Conservation (phyloP, 2,888 invertebrate genomes). For the Eutolmus rufibarbis region DNA sequence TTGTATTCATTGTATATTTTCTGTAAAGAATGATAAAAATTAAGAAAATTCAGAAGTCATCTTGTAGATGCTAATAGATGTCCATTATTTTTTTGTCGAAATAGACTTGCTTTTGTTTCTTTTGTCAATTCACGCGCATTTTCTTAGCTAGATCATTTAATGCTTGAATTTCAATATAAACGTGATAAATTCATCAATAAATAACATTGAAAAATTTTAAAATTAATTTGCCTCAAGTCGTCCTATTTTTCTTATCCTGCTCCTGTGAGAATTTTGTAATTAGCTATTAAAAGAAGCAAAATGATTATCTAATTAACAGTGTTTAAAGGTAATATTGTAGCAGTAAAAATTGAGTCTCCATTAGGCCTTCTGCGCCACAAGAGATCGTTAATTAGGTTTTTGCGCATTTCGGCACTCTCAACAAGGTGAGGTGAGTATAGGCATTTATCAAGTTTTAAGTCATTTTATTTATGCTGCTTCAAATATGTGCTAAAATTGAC, state of each 20-base stretch:
- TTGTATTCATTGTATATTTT: not conserved
- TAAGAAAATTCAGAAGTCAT: not conserved
- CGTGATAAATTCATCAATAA: not conserved
- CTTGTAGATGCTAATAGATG: not conserved
- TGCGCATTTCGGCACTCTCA: not conserved
- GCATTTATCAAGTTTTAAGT: not conserved
- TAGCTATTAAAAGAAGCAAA: not conserved
- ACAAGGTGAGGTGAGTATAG: not conserved
- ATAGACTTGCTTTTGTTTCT: not conserved
- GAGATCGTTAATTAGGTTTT: not conserved
- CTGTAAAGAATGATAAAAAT: not conserved
- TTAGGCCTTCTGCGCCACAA: not conserved
- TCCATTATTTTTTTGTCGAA: not conserved
- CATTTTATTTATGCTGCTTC: not conserved
- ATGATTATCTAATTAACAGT: not conserved
- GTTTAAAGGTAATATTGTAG: not conserved
- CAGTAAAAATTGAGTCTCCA: no score
- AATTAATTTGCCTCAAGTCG: not conserved
- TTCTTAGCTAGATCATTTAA: not conserved
- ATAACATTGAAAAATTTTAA: not conserved
- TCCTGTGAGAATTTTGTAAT: not conserved
- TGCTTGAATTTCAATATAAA: not conserved
- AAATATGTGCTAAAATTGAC: not conserved
- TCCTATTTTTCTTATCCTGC: not conserved
- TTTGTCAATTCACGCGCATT: not conserved